These are phyloP conservation scores for Spinus pinus DNA, from an alignment of 2,797 vertebrate species.

Conservation along the genomic window DNA sequence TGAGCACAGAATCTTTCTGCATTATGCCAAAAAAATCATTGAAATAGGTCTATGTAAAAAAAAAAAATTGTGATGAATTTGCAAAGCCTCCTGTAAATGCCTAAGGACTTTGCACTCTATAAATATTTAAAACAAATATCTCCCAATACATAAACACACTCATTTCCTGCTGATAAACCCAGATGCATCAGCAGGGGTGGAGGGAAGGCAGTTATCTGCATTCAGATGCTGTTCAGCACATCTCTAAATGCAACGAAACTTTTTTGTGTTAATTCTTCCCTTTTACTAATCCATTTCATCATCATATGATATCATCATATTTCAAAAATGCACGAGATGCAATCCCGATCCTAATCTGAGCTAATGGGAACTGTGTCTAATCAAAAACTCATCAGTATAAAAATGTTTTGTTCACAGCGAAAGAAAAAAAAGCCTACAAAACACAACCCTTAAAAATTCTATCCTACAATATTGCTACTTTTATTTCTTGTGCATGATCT, in stretches of 20 bases:
- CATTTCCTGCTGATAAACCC: slow-evolving; percentile 64
- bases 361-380: slow-evolving; percentile 53
- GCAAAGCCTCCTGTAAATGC: slow-evolving; percentile 56
- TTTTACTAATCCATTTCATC: slow-evolving; percentile 54
- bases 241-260: slow-evolving; percentile 53
- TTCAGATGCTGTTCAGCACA: slow-evolving; percentile 70
- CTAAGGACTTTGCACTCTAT: slow-evolving; percentile 62
- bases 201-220: slow-evolving; percentile 52
- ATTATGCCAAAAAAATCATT: background rate
- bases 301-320: slow-evolving; percentile 21
- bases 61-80: slow-evolving; percentile 41
- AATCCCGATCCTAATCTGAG: slow-evolving; percentile 61
- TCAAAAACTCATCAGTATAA: slow-evolving; percentile 65
- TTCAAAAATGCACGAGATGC: slow-evolving; percentile 57
- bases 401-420: slow-evolving; percentile 44
- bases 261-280: slow-evolving; percentile 33
- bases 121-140: slow-evolving; percentile 78
- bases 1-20: background rate
- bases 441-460: background rate
- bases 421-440: background rate
- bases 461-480: slow-evolving; percentile 5
- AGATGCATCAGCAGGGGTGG: slow-evolving; percentile 41
- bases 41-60: slow-evolving; percentile 9
- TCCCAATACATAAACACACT: slow-evolving; percentile 67
- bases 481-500: slow-evolving; percentile 27